Percentiles rank a stretch among this genome's conserved stretches.
Evolutionary conservation across 2,888 invertebrate genomes (phyloP).

Genomic region (Bembecia ichneumoniformis): DNA sequence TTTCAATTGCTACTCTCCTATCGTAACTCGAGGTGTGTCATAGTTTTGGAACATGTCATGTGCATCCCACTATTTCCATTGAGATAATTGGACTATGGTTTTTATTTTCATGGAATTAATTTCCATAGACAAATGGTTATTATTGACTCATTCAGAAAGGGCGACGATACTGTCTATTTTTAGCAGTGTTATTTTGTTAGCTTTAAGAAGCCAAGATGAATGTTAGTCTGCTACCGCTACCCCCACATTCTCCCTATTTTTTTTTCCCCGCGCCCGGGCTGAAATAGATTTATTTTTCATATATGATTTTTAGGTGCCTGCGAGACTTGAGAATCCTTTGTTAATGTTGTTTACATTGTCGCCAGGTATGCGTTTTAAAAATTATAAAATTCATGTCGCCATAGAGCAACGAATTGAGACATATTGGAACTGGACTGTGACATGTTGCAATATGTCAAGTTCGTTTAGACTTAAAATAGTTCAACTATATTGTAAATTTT

Average conservation of each 20-base stretch:
- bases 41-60: too few relatives aligned
- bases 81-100: too few relatives aligned
- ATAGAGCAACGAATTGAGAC: background rate
- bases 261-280: constrained; percentile 63
- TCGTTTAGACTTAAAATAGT: too few relatives aligned
- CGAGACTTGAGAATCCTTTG: constrained; percentile 64
- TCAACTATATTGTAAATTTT: too few relatives aligned
- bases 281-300: constrained; percentile 55
- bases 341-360: constrained; percentile 74
- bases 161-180: constrained; percentile 61
- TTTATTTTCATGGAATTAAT: too few relatives aligned
- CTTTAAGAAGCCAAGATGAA: constrained; percentile 70
- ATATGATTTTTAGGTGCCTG: constrained; percentile 72
- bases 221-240: constrained; percentile 70
- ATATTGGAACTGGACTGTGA: constrained; percentile 4
- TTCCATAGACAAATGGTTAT: too few relatives aligned
- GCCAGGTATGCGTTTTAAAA: constrained; percentile 69
- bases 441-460: too few relatives aligned
- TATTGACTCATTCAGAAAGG: constrained; percentile 5
- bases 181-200: constrained; percentile 71
- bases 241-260: constrained; percentile 54
- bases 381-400: too few relatives aligned
- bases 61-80: too few relatives aligned
- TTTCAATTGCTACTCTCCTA: too few relatives aligned
- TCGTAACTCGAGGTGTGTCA: too few relatives aligned